Evolutionary conservation across 2,113 vertebrate genomes (phyloP).

Genomic region (Mustelus asterias): DNA sequence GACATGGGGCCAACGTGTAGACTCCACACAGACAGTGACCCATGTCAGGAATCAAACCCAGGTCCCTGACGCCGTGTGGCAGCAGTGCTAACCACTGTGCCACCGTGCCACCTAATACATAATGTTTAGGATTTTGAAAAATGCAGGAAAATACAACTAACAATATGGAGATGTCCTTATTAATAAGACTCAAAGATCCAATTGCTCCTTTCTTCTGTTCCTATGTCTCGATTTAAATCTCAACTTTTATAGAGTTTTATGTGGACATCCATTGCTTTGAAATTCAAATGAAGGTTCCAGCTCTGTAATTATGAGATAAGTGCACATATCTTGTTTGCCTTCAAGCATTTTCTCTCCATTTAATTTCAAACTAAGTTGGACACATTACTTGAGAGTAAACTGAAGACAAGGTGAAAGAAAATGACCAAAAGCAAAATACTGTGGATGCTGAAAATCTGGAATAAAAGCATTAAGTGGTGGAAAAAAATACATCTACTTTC

Average conservation of each 20-base stretch:
- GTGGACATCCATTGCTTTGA: background rate
- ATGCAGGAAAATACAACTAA: background rate
- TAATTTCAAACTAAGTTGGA: background rate
- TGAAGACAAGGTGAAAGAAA: background rate
- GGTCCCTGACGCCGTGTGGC: too few species aligned
- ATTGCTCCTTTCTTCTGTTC: background rate
- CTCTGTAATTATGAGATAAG: background rate
- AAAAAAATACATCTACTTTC: background rate
- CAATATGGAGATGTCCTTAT: background rate
- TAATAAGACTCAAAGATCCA: background rate
- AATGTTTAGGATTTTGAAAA: background rate
- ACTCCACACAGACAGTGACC: too few species aligned
- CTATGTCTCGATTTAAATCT: background rate
- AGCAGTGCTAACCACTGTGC: too few species aligned
- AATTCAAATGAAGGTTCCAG: conserved; percentile 2
- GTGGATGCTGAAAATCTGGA: background rate
- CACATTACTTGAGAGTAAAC: background rate
- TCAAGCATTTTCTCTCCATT: background rate
- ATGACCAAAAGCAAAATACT: background rate
- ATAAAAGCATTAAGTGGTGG: background rate
- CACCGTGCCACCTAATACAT: too few species aligned
- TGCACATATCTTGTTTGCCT: background rate
- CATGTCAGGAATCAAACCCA: too few species aligned
- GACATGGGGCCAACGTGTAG: too few species aligned
- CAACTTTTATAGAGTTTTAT: too few species aligned